phyloP scores from a whole-genome alignment of 2,113 vertebrate genomes.

The Siniperca knerii region DNA sequence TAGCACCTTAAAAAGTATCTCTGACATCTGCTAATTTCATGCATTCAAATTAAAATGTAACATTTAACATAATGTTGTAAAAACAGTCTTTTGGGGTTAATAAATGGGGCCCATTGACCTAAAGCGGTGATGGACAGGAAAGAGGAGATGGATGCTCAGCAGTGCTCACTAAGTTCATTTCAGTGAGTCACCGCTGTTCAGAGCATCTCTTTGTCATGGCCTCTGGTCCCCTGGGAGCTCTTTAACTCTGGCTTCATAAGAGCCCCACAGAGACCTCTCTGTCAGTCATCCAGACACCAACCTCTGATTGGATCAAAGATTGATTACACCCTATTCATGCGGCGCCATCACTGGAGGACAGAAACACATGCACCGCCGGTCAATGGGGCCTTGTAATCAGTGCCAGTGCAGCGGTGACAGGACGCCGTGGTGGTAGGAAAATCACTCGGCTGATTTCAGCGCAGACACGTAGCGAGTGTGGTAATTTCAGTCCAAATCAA shows the following conservation, averaged over 20 bases:
- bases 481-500: conserved; percentile 41
- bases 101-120: conserved; percentile 5
- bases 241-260: conserved; percentile 84
- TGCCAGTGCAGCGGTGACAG: conserved; percentile 79
- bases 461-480: conserved; percentile 6
- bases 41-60: not conserved
- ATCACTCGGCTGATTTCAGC: conserved; percentile 73
- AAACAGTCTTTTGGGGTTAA: not conserved
- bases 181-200: conserved; percentile 54
- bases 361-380: conserved; percentile 80
- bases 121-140: conserved; percentile 1
- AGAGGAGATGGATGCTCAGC: not conserved
- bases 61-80: not conserved
- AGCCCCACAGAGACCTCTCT: conserved; percentile 85
- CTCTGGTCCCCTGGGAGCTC: conserved; percentile 79
- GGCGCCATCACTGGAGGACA: conserved; percentile 76
- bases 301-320: conserved; percentile 90
- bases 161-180: conserved; percentile 22
- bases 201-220: conserved; percentile 72
- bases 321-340: conserved; percentile 87
- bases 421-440: conserved; percentile 70
- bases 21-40: not conserved
- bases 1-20: not conserved
- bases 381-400: conserved; percentile 90
- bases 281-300: conserved; percentile 84